phyloP scores from a whole-genome alignment of 2,797 vertebrate genomes.

The Pogonophryne albipinna region DNA sequence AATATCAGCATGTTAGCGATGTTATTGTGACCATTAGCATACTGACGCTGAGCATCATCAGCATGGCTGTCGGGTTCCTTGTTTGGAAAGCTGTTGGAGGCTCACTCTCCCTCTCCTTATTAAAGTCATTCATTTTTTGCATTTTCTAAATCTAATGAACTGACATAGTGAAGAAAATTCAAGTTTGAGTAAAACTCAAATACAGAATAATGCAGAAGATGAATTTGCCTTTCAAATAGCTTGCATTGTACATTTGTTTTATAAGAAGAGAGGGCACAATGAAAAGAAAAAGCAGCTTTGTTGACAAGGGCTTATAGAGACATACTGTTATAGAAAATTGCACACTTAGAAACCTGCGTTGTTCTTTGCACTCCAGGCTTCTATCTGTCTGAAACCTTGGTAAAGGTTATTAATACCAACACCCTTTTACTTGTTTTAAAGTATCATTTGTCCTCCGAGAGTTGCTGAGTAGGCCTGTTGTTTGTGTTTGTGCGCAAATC shows the following conservation, averaged over 20 bases:
- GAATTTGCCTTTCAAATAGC: not conserved
- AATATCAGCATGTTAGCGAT: not conserved
- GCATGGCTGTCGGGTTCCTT: not conserved
- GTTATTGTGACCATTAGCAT: not conserved
- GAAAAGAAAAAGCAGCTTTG: not conserved
- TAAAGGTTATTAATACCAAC: conserved; percentile 27
- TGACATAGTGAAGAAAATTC: not conserved
- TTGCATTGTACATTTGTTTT: conserved; percentile 11
- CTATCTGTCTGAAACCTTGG: conserved; percentile 27
- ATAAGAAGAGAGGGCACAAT: conserved; percentile 3
- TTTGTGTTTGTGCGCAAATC: conserved; percentile 16
- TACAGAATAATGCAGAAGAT: not conserved
- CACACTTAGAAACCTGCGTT: conserved; percentile 25
- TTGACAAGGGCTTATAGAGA: conserved; percentile 21
- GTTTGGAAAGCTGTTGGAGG: conserved; percentile 12
- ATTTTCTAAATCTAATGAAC: conserved; percentile 16
- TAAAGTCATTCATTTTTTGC: not conserved
- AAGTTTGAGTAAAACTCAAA: not conserved
- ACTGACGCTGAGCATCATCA: not conserved
- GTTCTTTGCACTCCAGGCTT: conserved; percentile 19
- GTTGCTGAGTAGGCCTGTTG: not conserved
- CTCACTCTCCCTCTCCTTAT: not conserved
- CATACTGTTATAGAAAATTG: conserved; percentile 17
- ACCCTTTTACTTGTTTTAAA: conserved; percentile 29
- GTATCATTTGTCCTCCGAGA: conserved; percentile 35